Evolutionary conservation across 2,113 vertebrate genomes (phyloP).

Genomic region (Otolemur garnettii): DNA sequence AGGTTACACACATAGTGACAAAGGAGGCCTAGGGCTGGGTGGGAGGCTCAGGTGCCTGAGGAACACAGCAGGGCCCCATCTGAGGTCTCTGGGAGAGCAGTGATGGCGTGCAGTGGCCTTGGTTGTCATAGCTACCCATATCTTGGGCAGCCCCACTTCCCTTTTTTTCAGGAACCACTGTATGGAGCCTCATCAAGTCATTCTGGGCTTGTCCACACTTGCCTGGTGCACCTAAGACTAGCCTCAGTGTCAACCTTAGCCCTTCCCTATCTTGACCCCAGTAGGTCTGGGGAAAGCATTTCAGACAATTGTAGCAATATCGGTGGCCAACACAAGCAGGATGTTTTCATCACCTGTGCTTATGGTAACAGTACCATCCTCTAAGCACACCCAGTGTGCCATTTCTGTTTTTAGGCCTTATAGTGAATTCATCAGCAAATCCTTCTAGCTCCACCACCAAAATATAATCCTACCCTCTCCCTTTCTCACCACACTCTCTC

Average conservation of each 20-base stretch:
- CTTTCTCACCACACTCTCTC: not conserved
- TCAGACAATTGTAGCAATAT: not conserved
- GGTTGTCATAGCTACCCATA: not conserved
- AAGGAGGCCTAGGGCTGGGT: not conserved
- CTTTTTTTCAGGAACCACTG: not conserved
- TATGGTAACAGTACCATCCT: accelerated
- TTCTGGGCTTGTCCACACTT: slow-evolving; percentile 56
- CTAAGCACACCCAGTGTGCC: not conserved
- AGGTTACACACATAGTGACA: accelerated
- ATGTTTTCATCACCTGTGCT: too few species aligned
- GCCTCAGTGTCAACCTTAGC: not conserved
- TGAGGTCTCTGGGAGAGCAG: not conserved
- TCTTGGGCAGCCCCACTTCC: not conserved
- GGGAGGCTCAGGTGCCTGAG: not conserved
- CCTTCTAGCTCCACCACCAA: not conserved
- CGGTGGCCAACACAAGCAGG: accelerated
- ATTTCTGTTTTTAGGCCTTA: accelerated
- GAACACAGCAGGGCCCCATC: not conserved
- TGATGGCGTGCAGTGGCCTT: accelerated
- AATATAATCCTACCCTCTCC: not conserved
- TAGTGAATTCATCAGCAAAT: not conserved
- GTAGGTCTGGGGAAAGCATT: not conserved
- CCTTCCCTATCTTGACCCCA: not conserved
- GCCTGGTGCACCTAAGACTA: not conserved
- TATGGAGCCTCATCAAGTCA: not conserved